Evolutionary conservation across 2,797 vertebrate genomes (phyloP).

Genomic region (Rhyacichthys aspro): DNA sequence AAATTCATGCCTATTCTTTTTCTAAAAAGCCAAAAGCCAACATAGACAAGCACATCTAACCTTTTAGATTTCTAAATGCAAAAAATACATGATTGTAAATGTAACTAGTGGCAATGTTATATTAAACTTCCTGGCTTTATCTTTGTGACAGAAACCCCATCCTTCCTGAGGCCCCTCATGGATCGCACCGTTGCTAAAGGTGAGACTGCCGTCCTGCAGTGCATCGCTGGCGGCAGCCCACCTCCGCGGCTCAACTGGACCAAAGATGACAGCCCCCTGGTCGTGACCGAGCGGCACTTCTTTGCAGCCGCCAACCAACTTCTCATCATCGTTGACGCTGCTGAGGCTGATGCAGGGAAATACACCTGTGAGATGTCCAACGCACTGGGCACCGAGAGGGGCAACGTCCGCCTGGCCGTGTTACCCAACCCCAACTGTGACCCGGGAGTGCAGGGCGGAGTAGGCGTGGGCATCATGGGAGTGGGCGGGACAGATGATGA

Average conservation of each 20-base stretch:
- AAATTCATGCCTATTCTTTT: no score
- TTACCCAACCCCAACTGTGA: constrained; percentile 93
- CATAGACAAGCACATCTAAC: no score
- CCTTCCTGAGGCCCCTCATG: constrained; percentile 89
- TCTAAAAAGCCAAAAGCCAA: no score
- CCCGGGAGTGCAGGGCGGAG: constrained; percentile 75
- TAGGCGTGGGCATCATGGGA: constrained; percentile 9
- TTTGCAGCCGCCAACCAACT: constrained; percentile 96
- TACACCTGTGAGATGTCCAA: constrained; percentile 99
- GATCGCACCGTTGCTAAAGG: constrained; percentile 93
- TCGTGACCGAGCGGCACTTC: constrained; percentile 93
- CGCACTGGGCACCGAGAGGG: constrained; percentile 90
- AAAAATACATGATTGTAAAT: background rate
- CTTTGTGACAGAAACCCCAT: constrained; percentile 87
- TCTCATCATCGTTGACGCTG: constrained; percentile 93
- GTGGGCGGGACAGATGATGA: constrained; percentile 80
- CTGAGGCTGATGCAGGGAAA: constrained; percentile 88
- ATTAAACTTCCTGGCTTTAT: background rate
- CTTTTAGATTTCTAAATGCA: no score
- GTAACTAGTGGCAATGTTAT: no score
- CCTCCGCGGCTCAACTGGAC: constrained; percentile 94
- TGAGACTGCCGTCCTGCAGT: constrained; percentile 94
- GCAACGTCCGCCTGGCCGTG: constrained; percentile 88
- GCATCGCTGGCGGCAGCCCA: constrained; percentile 94
- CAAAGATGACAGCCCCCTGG: constrained; percentile 91